Conservation (phyloP, 1,140 invertebrate genomes). For the Trichomalopsis sarcophagae region DNA sequence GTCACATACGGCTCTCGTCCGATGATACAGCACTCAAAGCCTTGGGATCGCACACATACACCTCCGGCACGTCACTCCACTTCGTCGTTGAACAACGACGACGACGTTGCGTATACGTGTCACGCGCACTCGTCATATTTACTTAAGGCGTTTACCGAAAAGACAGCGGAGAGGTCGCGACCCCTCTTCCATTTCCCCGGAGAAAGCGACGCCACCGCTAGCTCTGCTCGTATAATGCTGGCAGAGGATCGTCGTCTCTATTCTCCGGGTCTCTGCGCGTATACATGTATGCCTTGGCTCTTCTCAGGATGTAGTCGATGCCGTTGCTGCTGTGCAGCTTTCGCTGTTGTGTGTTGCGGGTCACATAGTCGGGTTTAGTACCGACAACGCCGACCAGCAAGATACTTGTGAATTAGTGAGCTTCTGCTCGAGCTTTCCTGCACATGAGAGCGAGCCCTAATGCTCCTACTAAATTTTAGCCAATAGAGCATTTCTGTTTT, state of each 20-base stretch:
- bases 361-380: too few species aligned
- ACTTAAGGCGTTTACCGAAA: not conserved
- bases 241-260: not conserved
- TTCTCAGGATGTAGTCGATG: not conserved
- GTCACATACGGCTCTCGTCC: not conserved
- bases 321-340: too few species aligned
- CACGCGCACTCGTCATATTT: not conserved
- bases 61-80: not conserved
- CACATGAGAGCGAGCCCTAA: not conserved
- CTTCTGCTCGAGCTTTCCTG: not conserved
- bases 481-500: not conserved
- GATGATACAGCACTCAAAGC: not conserved
- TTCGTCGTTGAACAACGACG: too few species aligned
- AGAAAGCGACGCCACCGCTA: not conserved
- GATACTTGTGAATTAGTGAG: slow-evolving; percentile 21
- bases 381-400: too few species aligned
- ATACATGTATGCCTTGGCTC: not conserved
- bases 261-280: not conserved
- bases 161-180: not conserved
- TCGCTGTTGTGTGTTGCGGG: too few species aligned
- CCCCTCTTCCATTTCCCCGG: not conserved
- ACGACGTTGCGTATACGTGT: not conserved
- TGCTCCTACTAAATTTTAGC: not conserved
- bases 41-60: not conserved
- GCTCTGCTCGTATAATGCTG: not conserved